phyloP scores from a whole-genome alignment of 2,888 invertebrate genomes.

The Harpalus rubripes region DNA sequence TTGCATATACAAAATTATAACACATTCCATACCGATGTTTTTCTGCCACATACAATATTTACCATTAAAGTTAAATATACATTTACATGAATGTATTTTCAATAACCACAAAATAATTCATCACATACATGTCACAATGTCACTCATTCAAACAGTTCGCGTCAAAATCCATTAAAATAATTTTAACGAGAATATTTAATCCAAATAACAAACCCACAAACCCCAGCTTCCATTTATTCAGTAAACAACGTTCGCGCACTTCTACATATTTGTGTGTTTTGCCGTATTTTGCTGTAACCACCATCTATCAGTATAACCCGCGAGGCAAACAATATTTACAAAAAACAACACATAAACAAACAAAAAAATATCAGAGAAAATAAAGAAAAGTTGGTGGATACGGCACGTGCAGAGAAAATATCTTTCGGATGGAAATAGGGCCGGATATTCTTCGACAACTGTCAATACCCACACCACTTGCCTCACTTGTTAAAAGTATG shows the following conservation, averaged over 20 bases:
- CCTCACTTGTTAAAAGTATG: too few relatives aligned
- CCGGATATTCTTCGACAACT: neutral
- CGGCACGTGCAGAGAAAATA: constrained; percentile 20
- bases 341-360: constrained; percentile 55
- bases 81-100: neutral
- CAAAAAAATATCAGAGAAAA: constrained; percentile 48
- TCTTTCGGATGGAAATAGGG: constrained; percentile 34
- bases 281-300: neutral
- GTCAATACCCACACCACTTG: too few relatives aligned
- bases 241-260: neutral
- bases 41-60: too few relatives aligned
- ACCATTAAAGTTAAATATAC: neutral
- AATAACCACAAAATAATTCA: neutral
- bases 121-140: neutral
- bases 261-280: neutral
- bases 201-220: neutral
- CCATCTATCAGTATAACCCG: neutral
- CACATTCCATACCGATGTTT: too few relatives aligned
- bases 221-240: neutral
- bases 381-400: constrained; percentile 31
- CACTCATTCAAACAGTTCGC: neutral
- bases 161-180: neutral
- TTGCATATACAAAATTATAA: too few relatives aligned
- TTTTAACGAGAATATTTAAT: neutral
- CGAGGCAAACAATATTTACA: constrained; percentile 48